Percentiles rank a stretch among this genome's conserved stretches.
Conservation (phyloP, 1,140 invertebrate species). For the Drosophila ohnishii region DNA sequence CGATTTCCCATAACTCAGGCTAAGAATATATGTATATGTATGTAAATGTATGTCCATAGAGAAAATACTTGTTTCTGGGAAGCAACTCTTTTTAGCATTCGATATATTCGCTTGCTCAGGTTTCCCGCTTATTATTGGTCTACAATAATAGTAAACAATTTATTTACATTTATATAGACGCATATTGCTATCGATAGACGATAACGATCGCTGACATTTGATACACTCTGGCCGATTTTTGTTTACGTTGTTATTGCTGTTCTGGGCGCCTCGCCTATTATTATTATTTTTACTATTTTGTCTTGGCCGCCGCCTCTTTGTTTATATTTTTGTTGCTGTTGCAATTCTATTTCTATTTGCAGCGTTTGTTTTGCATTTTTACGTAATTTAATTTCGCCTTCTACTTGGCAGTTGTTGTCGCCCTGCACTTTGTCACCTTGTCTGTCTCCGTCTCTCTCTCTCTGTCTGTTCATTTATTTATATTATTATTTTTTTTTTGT, state of each 20-base stretch:
- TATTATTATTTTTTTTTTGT: background rate
- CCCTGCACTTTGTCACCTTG: conserved; percentile 54
- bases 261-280: conserved; percentile 6
- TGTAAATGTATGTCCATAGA: background rate
- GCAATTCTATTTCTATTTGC: conserved; percentile 35
- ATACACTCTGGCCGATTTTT: conserved; percentile 13
- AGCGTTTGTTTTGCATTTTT: conserved; percentile 57
- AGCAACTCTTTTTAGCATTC: background rate
- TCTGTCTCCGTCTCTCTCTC: background rate
- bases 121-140: conserved; percentile 5
- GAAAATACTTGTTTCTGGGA: background rate
- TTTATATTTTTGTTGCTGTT: conserved; percentile 41
- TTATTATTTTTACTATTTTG: conserved; percentile 35
- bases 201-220: too few species aligned
- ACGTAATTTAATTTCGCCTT: conserved; percentile 58
- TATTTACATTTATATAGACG: too few species aligned
- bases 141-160: background rate
- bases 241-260: conserved; percentile 36
- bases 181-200: conserved; percentile 11
- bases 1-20: conserved; percentile 29
- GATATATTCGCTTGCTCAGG: background rate
- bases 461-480: conserved; percentile 2
- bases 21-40: conserved; percentile 3
- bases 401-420: conserved; percentile 33
- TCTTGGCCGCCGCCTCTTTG: conserved; percentile 31